Conservation (phyloP, 2,797 vertebrate genomes). For the Chromobotia macracanthus region DNA sequence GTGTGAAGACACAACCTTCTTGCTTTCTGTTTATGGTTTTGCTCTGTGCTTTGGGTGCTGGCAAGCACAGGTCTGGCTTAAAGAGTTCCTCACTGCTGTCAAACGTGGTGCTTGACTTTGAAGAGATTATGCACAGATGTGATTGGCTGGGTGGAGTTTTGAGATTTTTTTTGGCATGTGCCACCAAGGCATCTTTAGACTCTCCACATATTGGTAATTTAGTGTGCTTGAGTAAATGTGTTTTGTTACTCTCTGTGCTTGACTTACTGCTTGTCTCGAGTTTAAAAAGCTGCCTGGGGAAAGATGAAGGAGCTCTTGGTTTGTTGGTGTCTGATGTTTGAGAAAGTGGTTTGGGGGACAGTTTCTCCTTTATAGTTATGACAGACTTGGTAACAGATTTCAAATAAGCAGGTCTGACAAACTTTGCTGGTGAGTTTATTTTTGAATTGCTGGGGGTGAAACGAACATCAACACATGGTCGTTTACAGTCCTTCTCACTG, state of each 20-base stretch:
- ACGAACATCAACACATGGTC: constrained; percentile 11
- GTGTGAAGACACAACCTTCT: constrained; percentile 14
- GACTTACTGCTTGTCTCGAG: constrained; percentile 23
- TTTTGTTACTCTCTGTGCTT: constrained; percentile 21
- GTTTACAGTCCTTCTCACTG: constrained; percentile 24
- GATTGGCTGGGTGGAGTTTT: constrained; percentile 19
- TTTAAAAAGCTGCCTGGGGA: constrained; percentile 31
- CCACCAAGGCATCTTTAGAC: constrained; percentile 11
- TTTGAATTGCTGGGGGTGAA: neutral
- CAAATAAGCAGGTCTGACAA: constrained; percentile 41
- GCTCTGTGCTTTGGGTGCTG: neutral
- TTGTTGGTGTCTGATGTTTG: constrained; percentile 4
- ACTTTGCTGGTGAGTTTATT: constrained; percentile 38
- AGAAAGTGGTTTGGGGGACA: neutral
- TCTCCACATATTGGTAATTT: neutral
- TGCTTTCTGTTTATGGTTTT: constrained; percentile 4
- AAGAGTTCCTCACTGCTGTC: neutral
- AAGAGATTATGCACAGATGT: constrained; percentile 14
- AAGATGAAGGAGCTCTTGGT: neutral
- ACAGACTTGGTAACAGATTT: constrained; percentile 18
- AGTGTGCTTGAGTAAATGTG: neutral
- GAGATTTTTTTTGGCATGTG: constrained; percentile 26
- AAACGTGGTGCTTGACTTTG: neutral
- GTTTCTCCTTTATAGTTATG: constrained; percentile 41
- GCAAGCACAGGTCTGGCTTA: neutral